Base-by-base conservation (phyloP, 2,797 vertebrate species). In the Luscinia megarhynchos region DNA sequence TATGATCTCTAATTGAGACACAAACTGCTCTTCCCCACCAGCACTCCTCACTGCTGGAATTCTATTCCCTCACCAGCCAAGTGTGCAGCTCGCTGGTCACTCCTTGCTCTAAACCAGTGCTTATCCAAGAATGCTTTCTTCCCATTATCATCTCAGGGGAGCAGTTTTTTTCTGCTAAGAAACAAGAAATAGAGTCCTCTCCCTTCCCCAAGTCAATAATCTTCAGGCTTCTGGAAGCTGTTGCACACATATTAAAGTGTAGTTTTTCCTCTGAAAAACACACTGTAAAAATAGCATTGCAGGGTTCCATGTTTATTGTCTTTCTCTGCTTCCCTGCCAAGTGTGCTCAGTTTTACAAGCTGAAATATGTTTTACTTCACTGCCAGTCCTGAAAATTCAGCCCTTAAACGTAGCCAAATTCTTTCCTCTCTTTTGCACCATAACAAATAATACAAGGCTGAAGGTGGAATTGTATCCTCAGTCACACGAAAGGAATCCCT, bases 331-430 rank as follows among this genome's bases (percentile, higher is more conserved):
- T 89, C 61, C 75, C 64, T 80, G 84, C 88, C 93, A 96, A 93
- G 34, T 2, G 16, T 36, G 61, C 76, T 95, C 85, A 79, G 30
- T 95, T 84, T 95, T 95, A 89, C 90, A 96, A 84, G 90, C 81
- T 92, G 78, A 97, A 95, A 87, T 93, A 93, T 76, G 75, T 89
- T 94, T 87, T 83, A 85, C 32, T 93, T 85, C 27, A 24, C 72
- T 89, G 68, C 81, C 90, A 96, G 61, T 61, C 72, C 86, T 85
- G 79, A 94, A 94, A 90, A 95, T 74, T 67, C 78, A 89, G 7
- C 57, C 53, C 68, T 85, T 54, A 80, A 77, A 50, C 0, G 0
- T 0, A 58, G 75, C 53, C 75, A 90, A 34, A 85, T 77, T 87
- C 75, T 15, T 95, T 83, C 51, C 46, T 90, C 81, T 55, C 26